Evolutionary conservation across 2,888 invertebrate genomes (phyloP).

Genomic region (Nysson spinosus): DNA sequence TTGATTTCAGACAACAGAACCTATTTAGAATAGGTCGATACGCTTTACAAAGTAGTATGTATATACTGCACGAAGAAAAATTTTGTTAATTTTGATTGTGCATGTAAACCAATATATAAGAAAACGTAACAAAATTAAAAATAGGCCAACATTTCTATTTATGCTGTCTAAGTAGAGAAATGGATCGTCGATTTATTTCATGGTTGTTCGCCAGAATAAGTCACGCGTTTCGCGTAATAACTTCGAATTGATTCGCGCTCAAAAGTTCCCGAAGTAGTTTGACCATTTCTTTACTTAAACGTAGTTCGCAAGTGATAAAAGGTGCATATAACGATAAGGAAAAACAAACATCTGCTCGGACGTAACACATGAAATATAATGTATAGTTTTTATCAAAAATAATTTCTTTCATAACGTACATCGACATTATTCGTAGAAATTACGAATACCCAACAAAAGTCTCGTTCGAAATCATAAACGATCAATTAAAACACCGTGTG

Average conservation of each 20-base stretch:
- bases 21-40: conserved; percentile 70
- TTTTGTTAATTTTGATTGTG: conserved; percentile 56
- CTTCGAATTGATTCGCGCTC: too few species aligned
- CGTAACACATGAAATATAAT: not conserved
- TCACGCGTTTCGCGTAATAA: too few species aligned
- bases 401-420: not conserved
- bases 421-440: not conserved
- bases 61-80: conserved; percentile 59
- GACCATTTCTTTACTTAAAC: conserved; percentile 57
- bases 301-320: conserved; percentile 64
- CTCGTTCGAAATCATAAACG: not conserved
- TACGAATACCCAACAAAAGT: not conserved
- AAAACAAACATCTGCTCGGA: not conserved
- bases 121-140: conserved; percentile 60
- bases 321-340: conserved; percentile 39
- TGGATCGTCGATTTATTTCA: too few species aligned
- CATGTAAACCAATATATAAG: conserved; percentile 44
- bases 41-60: conserved; percentile 66
- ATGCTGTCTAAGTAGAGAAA: conserved; percentile 49
- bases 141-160: conserved; percentile 65
- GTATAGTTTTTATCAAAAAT: not conserved
- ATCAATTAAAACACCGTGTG: not conserved
- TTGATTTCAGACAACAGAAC: conserved; percentile 70
- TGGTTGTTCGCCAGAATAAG: too few species aligned
- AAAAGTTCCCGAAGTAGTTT: conserved; percentile 12